Conservation (phyloP, 2,113 vertebrate species). For the Anarhynchus alexandrinus region DNA sequence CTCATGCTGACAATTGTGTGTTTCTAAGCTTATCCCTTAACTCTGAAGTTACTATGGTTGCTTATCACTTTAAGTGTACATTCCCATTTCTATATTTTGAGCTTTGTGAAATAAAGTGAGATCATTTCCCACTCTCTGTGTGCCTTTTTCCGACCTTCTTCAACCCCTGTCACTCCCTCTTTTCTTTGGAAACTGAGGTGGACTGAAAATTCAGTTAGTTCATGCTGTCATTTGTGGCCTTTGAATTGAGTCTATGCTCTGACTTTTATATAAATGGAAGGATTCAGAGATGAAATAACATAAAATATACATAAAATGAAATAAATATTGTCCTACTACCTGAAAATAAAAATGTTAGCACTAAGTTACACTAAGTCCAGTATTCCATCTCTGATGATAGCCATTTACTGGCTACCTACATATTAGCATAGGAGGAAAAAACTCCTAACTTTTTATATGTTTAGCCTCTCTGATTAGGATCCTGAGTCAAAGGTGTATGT, state of each 20-base stretch:
- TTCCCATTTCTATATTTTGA: not conserved
- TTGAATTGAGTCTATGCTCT: not conserved
- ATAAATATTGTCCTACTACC: not conserved
- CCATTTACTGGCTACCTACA: not conserved
- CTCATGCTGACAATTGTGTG: not conserved
- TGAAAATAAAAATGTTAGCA: not conserved
- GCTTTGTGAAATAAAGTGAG: not conserved
- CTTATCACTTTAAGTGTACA: not conserved
- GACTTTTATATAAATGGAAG: not conserved
- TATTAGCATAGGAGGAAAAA: not conserved
- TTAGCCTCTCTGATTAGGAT: not conserved
- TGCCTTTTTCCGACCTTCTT: not conserved
- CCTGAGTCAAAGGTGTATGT: not conserved
- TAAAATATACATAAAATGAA: not conserved
- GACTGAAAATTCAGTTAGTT: not conserved
- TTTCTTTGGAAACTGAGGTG: not conserved
- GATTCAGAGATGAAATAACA: not conserved
- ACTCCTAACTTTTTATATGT: fast-evolving
- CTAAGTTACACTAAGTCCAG: fast-evolving
- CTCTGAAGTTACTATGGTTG: not conserved
- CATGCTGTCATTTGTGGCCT: not conserved
- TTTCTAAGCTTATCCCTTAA: not conserved
- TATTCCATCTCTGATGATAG: not conserved
- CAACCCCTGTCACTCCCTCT: not conserved
- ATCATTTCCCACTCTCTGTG: not conserved